Conservation (phyloP, 1,140 invertebrate species). For the Chrysoperla carnea region DNA sequence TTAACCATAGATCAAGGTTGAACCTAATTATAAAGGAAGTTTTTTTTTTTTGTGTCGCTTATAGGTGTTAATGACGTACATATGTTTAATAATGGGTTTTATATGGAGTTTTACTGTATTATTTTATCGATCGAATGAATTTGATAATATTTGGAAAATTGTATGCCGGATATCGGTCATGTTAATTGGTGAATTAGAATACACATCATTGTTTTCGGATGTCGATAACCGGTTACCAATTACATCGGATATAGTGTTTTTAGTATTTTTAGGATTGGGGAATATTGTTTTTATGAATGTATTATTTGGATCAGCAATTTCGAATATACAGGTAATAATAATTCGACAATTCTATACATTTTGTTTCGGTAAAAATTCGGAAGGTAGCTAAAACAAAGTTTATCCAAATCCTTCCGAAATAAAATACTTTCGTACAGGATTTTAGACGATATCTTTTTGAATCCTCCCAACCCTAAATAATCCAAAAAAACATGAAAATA, state of each 20-base stretch:
- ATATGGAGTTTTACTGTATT: constrained; percentile 32
- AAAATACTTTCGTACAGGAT: too few species aligned
- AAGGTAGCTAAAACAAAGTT: too few species aligned
- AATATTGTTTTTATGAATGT: constrained; percentile 43
- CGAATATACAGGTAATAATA: constrained; percentile 35
- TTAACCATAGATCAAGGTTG: neutral
- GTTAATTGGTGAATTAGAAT: constrained; percentile 41
- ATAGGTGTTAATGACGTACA: constrained; percentile 28
- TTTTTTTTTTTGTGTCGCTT: constrained; percentile 12
- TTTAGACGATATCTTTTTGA: too few species aligned
- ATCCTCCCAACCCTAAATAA: too few species aligned
- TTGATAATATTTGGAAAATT: constrained; percentile 23
- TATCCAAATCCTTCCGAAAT: too few species aligned
- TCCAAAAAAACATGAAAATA: too few species aligned
- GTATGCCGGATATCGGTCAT: constrained; percentile 33
- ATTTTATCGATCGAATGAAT: constrained; percentile 24
- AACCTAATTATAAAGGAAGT: neutral
- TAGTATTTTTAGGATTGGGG: constrained; percentile 38
- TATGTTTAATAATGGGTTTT: constrained; percentile 33
- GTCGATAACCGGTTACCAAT: constrained; percentile 2
- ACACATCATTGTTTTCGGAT: constrained; percentile 20
- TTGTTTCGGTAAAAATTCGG: too few species aligned
- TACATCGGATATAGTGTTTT: constrained; percentile 29
- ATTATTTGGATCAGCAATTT: constrained; percentile 41
- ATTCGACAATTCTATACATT: too few species aligned